These are phyloP conservation scores for Gasterosteus nipponicus DNA, from an alignment of 2,113 vertebrate species.

Conservation along the genomic window DNA sequence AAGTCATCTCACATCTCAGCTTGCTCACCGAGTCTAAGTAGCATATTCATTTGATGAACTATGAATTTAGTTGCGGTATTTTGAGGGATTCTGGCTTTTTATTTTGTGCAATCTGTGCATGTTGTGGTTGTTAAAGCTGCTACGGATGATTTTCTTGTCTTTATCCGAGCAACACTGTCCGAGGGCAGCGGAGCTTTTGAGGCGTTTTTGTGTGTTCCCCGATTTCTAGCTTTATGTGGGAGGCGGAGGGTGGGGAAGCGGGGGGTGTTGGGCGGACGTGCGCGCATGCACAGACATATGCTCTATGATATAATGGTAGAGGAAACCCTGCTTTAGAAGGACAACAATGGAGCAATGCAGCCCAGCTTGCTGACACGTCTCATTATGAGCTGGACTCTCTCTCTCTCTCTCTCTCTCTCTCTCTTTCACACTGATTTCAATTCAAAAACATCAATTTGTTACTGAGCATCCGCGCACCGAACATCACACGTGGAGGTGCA, in stretches of 20 bases:
- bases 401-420: too few species aligned
- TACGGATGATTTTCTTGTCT: not conserved
- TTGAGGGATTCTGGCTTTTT: not conserved
- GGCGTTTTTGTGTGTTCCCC: too few species aligned
- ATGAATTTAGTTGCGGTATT: not conserved
- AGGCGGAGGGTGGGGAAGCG: too few species aligned
- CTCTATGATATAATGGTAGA: too few species aligned
- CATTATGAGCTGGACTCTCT: not conserved
- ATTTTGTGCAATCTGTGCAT: not conserved
- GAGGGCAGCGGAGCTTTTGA: too few species aligned
- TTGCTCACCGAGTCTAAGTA: not conserved
- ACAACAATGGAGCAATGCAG: not conserved
- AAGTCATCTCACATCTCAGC: not conserved
- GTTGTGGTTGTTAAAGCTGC: not conserved
- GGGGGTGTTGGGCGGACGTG: too few species aligned
- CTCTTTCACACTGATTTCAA: not conserved
- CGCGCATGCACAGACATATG: too few species aligned
- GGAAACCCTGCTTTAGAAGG: too few species aligned
- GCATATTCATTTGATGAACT: too few species aligned
- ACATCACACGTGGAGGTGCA: not conserved
- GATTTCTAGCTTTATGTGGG: too few species aligned
- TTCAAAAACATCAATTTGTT: not conserved
- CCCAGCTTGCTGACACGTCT: conserved; percentile 30
- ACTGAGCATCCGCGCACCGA: not conserved
- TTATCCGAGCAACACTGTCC: too few species aligned